Conservation (phyloP, 1,140 invertebrate species). For the Papilio helenus region DNA sequence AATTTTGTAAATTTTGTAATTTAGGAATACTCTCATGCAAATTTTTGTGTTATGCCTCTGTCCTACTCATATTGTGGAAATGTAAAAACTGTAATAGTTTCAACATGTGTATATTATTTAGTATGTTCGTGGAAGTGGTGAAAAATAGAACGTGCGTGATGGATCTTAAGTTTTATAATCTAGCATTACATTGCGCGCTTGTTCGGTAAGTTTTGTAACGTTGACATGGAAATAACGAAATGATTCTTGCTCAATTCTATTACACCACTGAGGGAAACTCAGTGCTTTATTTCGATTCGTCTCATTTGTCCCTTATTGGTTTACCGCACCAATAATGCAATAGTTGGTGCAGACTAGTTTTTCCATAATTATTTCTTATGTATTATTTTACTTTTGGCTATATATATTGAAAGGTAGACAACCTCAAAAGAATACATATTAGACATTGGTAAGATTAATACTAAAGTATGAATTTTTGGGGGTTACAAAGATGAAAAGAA, state of each 20-base stretch:
- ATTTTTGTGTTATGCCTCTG: too few species aligned
- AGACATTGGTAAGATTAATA: neutral
- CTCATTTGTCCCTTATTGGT: conserved; percentile 25
- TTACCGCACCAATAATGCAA: conserved; percentile 15
- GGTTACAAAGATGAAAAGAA: neutral
- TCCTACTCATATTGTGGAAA: neutral
- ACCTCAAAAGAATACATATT: too few species aligned
- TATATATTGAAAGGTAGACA: too few species aligned
- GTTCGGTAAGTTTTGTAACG: conserved; percentile 26
- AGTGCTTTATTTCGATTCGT: conserved; percentile 15
- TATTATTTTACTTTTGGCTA: too few species aligned
- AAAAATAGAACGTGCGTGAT: conserved; percentile 27
- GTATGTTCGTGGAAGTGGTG: neutral
- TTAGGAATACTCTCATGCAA: too few species aligned
- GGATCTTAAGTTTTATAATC: conserved; percentile 14
- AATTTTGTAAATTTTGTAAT: too few species aligned
- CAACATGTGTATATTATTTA: neutral
- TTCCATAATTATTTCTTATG: neutral
- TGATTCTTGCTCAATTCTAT: conserved; percentile 25
- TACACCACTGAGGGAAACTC: conserved; percentile 27
- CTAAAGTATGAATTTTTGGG: neutral
- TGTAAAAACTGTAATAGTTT: neutral
- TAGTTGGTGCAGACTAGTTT: neutral
- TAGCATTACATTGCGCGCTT: conserved; percentile 24
- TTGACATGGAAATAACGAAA: conserved; percentile 31